Evolutionary conservation across 2,888 invertebrate species (phyloP).

Genomic region (Prenolepis imparis): DNA sequence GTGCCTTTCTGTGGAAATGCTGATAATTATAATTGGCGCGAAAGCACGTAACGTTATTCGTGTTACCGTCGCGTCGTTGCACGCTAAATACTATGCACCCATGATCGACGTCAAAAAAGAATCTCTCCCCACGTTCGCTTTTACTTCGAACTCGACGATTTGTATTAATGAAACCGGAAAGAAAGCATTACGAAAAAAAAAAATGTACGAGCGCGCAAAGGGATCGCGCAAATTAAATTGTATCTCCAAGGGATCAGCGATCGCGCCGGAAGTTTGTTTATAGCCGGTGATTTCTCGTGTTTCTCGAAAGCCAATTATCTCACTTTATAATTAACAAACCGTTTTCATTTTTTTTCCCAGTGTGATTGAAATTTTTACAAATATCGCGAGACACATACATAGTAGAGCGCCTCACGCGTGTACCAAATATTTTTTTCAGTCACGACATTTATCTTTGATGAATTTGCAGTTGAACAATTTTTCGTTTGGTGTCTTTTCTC

Average conservation of each 20-base stretch:
- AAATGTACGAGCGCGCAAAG: slow-evolving; percentile 37
- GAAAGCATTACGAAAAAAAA: slow-evolving; percentile 36
- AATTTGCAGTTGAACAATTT: slow-evolving; percentile 14
- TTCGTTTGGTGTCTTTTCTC: not conserved
- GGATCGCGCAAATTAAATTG: slow-evolving; percentile 47
- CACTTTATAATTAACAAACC: slow-evolving; percentile 44
- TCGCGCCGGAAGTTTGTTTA: slow-evolving; percentile 42
- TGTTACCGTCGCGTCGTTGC: slow-evolving; percentile 53
- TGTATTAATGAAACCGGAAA: slow-evolving; percentile 54
- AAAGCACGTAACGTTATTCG: slow-evolving; percentile 73
- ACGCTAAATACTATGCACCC: slow-evolving; percentile 60
- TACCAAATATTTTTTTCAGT: not conserved
- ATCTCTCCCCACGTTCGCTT: slow-evolving; percentile 39
- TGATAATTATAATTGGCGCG: slow-evolving; percentile 72
- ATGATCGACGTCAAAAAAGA: slow-evolving; percentile 65
- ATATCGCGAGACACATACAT: not conserved
- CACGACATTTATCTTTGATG: not conserved
- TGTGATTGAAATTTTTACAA: slow-evolving; percentile 33
- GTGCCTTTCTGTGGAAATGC: slow-evolving; percentile 63
- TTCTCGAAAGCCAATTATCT: slow-evolving; percentile 43
- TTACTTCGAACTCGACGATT: slow-evolving; percentile 38
- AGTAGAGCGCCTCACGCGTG: not conserved
- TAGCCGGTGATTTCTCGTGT: slow-evolving; percentile 29
- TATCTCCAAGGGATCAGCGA: slow-evolving; percentile 33
- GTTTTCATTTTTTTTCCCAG: slow-evolving; percentile 14